Evolutionary conservation across 2,113 vertebrate species (phyloP), one percentile per base, ranked within the genome.

Genomic region (Ailuropoda melanoleuca): DNA sequence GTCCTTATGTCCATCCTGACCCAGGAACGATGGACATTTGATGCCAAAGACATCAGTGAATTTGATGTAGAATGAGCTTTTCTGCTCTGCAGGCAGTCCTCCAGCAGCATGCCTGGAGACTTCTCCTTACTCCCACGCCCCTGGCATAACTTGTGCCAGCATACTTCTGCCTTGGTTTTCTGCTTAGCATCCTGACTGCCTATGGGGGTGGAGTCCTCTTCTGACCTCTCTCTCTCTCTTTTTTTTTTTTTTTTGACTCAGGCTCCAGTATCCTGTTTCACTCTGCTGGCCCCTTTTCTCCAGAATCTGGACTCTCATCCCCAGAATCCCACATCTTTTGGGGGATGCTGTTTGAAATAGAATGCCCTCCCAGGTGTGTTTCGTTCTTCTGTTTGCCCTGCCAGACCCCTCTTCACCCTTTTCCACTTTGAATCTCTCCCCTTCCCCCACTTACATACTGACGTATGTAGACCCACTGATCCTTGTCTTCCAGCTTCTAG

Each of bases 141-240:
- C 82, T 95, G 78, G 82, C 50, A 74, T 70, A 91, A 64, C 80
- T 77, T 74, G 56, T 82, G 37, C 62, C 50, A 43, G 48, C 29
- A 26, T 18, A 86, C 10, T 46, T 87, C 56, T 96, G 72, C 15
- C 29, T 74, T 77, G 48, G 68, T 86, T 87, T 95, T 91, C 85
- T 95, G 74, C 56, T 72, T 78, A 64, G 53, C n/a, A 50, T 56
- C 96, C 62, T 91, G 72, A 89, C 53, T 95, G 94, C 60, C 26
- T 53, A 2, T 37, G 46, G 58, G 75, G 72, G 31, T 70, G 14
- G 90, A 92, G 60, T 83, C 39, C 78, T 84, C n/a, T 43, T 80
- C 23, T 81, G 70, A 34, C 62, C 6, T n/a, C 2, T 72, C 9
- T 72, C 4, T 19, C 14, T 68, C 8, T 68, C 17, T 68, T 4